These are phyloP conservation scores for Phaetusa simplex DNA, from an alignment of 2,113 vertebrate genomes.

Conservation along the genomic window DNA sequence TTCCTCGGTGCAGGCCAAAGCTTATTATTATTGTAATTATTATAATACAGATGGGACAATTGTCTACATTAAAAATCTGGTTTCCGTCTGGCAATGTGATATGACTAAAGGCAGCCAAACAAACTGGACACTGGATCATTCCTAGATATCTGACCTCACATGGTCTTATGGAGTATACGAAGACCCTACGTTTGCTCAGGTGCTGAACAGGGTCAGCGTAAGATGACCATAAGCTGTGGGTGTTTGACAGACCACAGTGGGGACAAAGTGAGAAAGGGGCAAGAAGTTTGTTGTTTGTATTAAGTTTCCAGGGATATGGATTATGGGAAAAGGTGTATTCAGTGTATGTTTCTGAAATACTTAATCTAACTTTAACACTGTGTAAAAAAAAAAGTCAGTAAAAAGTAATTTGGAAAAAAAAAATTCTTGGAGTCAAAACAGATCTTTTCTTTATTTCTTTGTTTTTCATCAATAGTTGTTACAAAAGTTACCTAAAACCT, in stretches of 20 bases:
- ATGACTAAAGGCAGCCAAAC: not conserved
- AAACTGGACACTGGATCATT: not conserved
- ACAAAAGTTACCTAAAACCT: not conserved
- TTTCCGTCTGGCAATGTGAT: not conserved
- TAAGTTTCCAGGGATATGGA: not conserved
- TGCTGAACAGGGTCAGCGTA: not conserved
- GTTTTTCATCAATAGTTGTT: not conserved
- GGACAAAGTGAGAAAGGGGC: not conserved
- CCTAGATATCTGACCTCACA: not conserved
- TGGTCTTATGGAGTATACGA: not conserved
- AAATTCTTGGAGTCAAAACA: not conserved
- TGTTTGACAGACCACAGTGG: not conserved
- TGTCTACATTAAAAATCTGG: not conserved
- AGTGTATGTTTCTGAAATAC: not conserved
- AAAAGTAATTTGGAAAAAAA: not conserved
- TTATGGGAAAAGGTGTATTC: not conserved
- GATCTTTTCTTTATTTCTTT: not conserved
- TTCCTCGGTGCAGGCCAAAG: not conserved
- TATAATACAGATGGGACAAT: not conserved
- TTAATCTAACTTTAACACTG: not conserved
- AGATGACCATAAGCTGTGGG: not conserved
- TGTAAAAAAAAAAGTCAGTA: not conserved
- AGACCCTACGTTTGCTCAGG: rapidly evolving
- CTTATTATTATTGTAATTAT: not conserved
- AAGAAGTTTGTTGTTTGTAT: not conserved